phyloP scores from a whole-genome alignment of 2,888 invertebrate genomes.

The Sialis fuliginosa region DNA sequence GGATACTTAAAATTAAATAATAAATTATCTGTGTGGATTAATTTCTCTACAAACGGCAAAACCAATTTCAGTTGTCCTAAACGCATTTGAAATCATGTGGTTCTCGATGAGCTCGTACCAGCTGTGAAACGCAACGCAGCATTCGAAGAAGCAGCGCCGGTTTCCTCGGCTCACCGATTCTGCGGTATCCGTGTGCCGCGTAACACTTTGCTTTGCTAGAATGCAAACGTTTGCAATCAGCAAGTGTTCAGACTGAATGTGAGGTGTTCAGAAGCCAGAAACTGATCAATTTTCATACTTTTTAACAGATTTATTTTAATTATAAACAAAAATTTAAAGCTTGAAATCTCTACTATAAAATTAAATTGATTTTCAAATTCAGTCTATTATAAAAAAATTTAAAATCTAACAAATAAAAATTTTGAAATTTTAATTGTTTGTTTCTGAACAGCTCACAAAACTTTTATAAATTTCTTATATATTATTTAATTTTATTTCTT shows the following conservation, averaged over 20 bases:
- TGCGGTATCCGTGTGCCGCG: slow-evolving; percentile 57
- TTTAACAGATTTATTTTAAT: too few species aligned
- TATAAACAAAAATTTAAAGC: too few species aligned
- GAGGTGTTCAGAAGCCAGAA: background rate
- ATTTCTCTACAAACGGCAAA: too few species aligned
- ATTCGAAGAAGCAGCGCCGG: slow-evolving; percentile 9
- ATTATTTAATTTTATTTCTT: too few species aligned
- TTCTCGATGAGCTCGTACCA: background rate
- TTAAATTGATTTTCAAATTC: too few species aligned
- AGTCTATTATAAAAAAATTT: background rate
- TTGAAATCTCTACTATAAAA: too few species aligned
- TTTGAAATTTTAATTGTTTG: background rate
- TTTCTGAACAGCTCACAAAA: too few species aligned
- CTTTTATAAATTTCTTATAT: too few species aligned
- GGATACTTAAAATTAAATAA: background rate
- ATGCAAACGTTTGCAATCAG: slow-evolving; percentile 14
- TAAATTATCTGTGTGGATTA: background rate
- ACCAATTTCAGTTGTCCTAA: too few species aligned
- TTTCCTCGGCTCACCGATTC: slow-evolving; percentile 36
- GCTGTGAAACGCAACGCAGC: background rate
- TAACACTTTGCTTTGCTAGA: slow-evolving; percentile 62
- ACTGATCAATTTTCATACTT: background rate
- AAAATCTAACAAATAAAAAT: background rate
- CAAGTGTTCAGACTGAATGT: background rate
- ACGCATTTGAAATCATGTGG: background rate